phyloP scores from a whole-genome alignment of 2,888 invertebrate genomes.

The Andrena chrysosceles region DNA sequence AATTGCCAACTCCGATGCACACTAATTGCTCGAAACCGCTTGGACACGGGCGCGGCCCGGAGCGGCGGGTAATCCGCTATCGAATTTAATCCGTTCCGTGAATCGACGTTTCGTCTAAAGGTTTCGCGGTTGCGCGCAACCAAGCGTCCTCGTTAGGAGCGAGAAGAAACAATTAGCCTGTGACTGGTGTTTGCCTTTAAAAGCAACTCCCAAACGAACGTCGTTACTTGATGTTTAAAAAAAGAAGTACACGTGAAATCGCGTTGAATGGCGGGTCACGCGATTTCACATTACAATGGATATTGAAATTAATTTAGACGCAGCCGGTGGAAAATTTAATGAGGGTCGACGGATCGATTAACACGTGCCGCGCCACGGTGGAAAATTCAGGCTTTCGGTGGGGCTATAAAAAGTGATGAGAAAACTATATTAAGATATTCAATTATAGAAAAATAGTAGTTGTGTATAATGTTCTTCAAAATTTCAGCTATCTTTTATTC shows the following conservation, averaged over 20 bases:
- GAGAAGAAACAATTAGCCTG: neutral
- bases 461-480: too few relatives aligned
- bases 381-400: neutral
- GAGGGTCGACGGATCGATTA: neutral
- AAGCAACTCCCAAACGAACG: too few relatives aligned
- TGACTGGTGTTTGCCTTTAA: neutral
- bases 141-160: neutral
- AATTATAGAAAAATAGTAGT: too few relatives aligned
- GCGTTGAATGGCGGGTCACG: neutral
- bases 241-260: neutral
- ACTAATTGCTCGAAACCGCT: constrained; percentile 43
- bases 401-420: too few relatives aligned
- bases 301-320: neutral
- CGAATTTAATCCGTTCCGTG: neutral
- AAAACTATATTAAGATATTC: too few relatives aligned
- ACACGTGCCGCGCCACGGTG: neutral
- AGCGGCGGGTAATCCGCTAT: neutral
- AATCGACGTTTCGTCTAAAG: neutral
- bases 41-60: neutral
- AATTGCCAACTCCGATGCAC: constrained; percentile 50
- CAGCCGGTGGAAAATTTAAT: constrained; percentile 11
- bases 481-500: too few relatives aligned
- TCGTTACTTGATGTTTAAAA: too few relatives aligned
- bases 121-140: constrained; percentile 1
- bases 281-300: constrained; percentile 3